Evolutionary conservation across 2,888 invertebrate genomes (phyloP).

Genomic region (Melinaea marsaeus): DNA sequence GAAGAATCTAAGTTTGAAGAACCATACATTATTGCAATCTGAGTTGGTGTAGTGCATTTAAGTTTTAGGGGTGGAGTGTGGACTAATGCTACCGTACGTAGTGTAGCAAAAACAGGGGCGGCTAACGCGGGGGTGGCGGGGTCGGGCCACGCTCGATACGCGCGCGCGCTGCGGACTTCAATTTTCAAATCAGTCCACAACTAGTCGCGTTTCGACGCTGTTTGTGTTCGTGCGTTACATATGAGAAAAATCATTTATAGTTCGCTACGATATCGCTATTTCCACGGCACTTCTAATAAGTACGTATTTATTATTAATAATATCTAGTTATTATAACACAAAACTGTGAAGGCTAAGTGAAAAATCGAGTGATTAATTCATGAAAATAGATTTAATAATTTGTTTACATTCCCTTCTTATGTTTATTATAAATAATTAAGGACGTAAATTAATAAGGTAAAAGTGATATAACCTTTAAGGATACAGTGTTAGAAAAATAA

Average conservation of each 20-base stretch:
- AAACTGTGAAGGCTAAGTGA: constrained; percentile 6
- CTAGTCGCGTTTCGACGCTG: constrained; percentile 68
- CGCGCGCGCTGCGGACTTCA: constrained; percentile 65
- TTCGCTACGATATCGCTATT: constrained; percentile 66
- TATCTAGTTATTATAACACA: constrained; percentile 8
- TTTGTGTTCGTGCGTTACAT: constrained; percentile 46
- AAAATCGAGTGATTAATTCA: constrained; percentile 10
- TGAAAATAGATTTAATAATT: constrained; percentile 40
- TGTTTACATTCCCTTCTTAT: constrained; percentile 68
- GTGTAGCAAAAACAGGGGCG: constrained; percentile 55
- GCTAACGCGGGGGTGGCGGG: constrained; percentile 55
- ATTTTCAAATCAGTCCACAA: constrained; percentile 24
- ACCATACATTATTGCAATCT: constrained; percentile 1
- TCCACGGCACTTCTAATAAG: constrained; percentile 51
- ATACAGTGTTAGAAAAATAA: background rate
- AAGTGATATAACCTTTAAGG: background rate
- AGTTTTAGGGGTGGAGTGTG: constrained; percentile 31
- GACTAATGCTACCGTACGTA: constrained; percentile 26
- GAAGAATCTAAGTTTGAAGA: constrained; percentile 2
- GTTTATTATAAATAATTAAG: constrained; percentile 43
- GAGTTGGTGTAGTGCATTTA: constrained; percentile 26
- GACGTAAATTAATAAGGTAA: background rate
- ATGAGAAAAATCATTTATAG: constrained; percentile 51
- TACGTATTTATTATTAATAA: constrained; percentile 53
- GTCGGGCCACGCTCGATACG: constrained; percentile 70